Conservation (phyloP, 1,140 invertebrate species). For the Bacillus rossius region DNA sequence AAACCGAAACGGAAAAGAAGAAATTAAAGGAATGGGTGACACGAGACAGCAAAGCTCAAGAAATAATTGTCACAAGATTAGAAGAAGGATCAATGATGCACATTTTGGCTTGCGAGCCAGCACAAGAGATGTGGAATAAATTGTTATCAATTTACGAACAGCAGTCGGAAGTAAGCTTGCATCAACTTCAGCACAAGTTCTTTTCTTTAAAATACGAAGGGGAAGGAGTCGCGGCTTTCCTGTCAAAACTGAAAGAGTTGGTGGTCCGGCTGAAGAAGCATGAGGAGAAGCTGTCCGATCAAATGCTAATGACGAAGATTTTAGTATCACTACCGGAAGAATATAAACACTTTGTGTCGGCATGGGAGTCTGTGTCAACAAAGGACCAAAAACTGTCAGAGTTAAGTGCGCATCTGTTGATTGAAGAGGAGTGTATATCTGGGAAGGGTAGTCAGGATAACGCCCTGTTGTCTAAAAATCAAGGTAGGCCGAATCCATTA, state of each 20-base stretch:
- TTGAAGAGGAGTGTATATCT: conserved; percentile 20
- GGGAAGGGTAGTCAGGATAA: no score
- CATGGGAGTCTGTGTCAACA: conserved; percentile 32
- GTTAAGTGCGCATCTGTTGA: conserved; percentile 28
- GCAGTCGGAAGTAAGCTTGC: conserved; percentile 26
- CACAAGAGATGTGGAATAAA: conserved; percentile 34
- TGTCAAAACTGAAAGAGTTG: conserved; percentile 31
- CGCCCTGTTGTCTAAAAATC: no score
- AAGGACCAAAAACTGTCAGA: conserved; percentile 25
- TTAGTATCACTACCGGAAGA: conserved; percentile 29
- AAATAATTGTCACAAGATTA: conserved; percentile 25
- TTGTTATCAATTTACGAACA: conserved; percentile 31
- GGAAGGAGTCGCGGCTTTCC: conserved; percentile 28
- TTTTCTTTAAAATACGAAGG: conserved; percentile 22
- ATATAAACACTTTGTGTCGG: conserved; percentile 34
- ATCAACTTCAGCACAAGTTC: conserved; percentile 31
- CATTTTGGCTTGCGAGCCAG: conserved; percentile 28
- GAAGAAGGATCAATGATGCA: conserved; percentile 24
- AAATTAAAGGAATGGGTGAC: conserved; percentile 20
- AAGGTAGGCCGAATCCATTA: no score
- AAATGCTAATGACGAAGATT: conserved; percentile 35
- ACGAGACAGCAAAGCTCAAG: conserved; percentile 23
- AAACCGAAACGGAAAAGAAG: not conserved
- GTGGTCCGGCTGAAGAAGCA: conserved; percentile 27
- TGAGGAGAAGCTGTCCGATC: conserved; percentile 27